A percentile compares a stretch with the other conserved stretches of the same genome.
Evolutionary conservation across 2,888 invertebrate genomes (phyloP).

Genomic region (Augochlorella aurata): DNA sequence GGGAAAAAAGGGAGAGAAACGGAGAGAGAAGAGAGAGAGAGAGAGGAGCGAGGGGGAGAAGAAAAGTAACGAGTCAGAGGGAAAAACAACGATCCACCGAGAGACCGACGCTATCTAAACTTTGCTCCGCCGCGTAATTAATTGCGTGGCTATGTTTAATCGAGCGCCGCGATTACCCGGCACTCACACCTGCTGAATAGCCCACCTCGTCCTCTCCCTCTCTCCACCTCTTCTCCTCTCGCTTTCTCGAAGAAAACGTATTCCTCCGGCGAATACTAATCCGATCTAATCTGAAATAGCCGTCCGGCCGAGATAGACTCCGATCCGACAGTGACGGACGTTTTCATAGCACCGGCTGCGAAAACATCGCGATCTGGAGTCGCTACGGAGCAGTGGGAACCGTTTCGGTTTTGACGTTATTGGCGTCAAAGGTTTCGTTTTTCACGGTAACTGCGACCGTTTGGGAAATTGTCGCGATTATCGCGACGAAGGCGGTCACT

Average conservation of each 20-base stretch:
- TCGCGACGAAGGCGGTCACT: no score
- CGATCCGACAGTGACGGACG: background rate
- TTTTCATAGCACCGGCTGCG: background rate
- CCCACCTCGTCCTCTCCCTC: background rate
- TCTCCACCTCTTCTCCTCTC: background rate
- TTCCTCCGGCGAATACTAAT: constrained; percentile 5
- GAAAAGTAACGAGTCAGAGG: constrained; percentile 29
- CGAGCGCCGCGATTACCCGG: constrained; percentile 14
- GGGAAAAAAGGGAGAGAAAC: constrained; percentile 12
- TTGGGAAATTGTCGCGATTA: no score
- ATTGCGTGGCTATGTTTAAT: constrained; percentile 37
- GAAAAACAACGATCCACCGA: constrained; percentile 29
- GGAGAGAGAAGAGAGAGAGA: background rate
- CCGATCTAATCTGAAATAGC: constrained; percentile 8
- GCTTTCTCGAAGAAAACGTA: background rate
- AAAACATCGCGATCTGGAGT: background rate
- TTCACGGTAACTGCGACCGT: no score
- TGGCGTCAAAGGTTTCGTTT: no score
- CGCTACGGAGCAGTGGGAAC: no score
- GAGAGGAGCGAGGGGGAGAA: background rate
- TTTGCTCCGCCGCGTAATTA: constrained; percentile 30
- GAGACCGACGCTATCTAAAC: constrained; percentile 36
- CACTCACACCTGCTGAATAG: background rate
- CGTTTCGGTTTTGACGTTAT: no score
- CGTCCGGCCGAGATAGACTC: background rate